Evolutionary conservation across 2,797 vertebrate species (phyloP), one percentile per base, ranked within the genome.

Genomic region (Hypotaenidia okinawae): DNA sequence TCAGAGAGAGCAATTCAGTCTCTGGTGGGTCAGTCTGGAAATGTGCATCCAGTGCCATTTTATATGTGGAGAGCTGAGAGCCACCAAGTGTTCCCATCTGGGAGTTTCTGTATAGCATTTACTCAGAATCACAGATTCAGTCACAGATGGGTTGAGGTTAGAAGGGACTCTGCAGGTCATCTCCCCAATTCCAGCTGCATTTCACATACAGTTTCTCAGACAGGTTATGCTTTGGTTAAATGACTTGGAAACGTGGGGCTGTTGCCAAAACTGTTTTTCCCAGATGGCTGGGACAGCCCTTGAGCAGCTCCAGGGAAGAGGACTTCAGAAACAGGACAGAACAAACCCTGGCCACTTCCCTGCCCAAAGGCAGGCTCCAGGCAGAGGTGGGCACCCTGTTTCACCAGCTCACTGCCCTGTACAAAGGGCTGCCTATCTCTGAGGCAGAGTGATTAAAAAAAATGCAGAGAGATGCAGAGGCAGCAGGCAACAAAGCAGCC

Each of bases 401-500:
- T 21, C 1, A 3, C 24, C 27, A 66, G 28, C 27, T 59, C 1
- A 3, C n/a, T 41, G n/a, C 30, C 27, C 32, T 49, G 11, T 18
- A 39, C 4, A 22, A 84, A 84, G 43, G 32, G 52, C 32, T 59
- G 28, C 17, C 19, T 59, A 12, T 28, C 15, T 30, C 85, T 57
- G 35, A 93, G 59, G 61, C 6, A 35, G 30, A 6, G 16, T 82
- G 80, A 89, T 87, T 62, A 16, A 51, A 37, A 88, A 91, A 78
- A 86, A 54, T 15, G 14, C 15, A 74, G 51, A 81, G 37, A 58
- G 51, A 88, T 82, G 25, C 67, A 92, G 77, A 94, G 27, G 43
- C 77, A 84, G 69, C 74, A 90, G 59, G 63, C 67, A 92, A 90
- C 55, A 92, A 91, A 90, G 59, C 55, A 94, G 47, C 8, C 86